Conservation (phyloP, 2,113 vertebrate genomes). For the Nerophis ophidion region DNA sequence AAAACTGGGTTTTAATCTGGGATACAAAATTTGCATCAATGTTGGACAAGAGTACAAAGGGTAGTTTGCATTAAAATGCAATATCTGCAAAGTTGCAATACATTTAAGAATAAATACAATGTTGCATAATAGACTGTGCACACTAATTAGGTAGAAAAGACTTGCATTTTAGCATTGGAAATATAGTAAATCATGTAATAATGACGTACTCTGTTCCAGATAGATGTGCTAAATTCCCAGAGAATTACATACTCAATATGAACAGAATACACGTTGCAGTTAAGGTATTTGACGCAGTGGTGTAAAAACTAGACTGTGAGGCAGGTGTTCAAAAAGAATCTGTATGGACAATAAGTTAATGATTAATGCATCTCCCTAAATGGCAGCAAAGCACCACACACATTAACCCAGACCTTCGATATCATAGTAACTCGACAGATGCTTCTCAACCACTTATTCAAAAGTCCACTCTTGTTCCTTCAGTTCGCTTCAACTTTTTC, state of each 20-base stretch:
- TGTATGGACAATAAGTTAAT: constrained; percentile 37
- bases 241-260: constrained; percentile 2
- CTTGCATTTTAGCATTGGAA: background rate
- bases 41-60: constrained; percentile 1
- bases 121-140: constrained; percentile 3
- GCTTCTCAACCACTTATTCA: background rate
- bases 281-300: background rate
- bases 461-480: background rate
- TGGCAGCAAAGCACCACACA: constrained; percentile 32
- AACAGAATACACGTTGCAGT: background rate
- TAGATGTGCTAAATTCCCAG: background rate
- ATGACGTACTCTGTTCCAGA: background rate
- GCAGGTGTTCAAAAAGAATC: constrained; percentile 9
- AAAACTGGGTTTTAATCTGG: background rate
- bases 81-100: background rate
- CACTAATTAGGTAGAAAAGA: background rate
- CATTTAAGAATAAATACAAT: background rate
- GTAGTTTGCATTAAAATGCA: constrained; percentile 16
- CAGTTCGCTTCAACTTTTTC: background rate
- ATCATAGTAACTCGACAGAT: constrained; percentile 2
- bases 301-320: background rate
- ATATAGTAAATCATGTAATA: background rate
- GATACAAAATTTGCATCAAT: constrained; percentile 1
- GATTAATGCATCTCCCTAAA: constrained; percentile 41
- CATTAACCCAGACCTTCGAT: constrained; percentile 45